phyloP scores from a whole-genome alignment of 2,888 invertebrate genomes.

The Bimastos eiseni region DNA sequence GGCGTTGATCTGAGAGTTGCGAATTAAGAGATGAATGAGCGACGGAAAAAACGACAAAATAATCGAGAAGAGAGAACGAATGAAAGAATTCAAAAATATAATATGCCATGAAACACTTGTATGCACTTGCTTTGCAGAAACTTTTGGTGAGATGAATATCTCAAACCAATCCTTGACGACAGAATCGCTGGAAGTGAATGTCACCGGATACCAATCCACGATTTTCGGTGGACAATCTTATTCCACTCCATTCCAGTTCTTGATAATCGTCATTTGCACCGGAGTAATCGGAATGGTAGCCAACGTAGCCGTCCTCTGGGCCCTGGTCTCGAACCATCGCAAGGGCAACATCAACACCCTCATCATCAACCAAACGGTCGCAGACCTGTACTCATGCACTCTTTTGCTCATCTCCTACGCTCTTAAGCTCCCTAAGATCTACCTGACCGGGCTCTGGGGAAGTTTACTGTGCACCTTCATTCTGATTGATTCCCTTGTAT shows the following conservation, averaged over 20 bases:
- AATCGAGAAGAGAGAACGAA: too few species aligned
- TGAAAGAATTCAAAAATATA: too few species aligned
- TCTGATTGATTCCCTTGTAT: neutral
- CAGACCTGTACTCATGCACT: neutral
- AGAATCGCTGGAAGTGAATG: neutral
- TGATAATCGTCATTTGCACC: neutral
- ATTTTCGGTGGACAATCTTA: neutral
- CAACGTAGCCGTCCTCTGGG: neutral
- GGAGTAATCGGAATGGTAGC: neutral
- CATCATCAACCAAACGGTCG: neutral
- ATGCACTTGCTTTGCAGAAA: too few species aligned
- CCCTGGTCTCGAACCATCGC: neutral
- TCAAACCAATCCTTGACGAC: neutral
- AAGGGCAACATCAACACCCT: neutral
- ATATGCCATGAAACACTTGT: too few species aligned
- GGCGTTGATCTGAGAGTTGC: too few species aligned
- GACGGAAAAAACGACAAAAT: too few species aligned
- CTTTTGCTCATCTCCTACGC: neutral
- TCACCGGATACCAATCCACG: neutral
- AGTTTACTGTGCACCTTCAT: neutral
- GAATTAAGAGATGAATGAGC: too few species aligned
- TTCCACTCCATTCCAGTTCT: neutral
- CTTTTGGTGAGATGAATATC: too few species aligned
- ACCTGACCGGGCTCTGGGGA: neutral
- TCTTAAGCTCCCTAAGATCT: neutral